These are phyloP conservation scores for Drosophila engyochracea DNA, from an alignment of 2,888 invertebrate genomes.

Conservation along the genomic window DNA sequence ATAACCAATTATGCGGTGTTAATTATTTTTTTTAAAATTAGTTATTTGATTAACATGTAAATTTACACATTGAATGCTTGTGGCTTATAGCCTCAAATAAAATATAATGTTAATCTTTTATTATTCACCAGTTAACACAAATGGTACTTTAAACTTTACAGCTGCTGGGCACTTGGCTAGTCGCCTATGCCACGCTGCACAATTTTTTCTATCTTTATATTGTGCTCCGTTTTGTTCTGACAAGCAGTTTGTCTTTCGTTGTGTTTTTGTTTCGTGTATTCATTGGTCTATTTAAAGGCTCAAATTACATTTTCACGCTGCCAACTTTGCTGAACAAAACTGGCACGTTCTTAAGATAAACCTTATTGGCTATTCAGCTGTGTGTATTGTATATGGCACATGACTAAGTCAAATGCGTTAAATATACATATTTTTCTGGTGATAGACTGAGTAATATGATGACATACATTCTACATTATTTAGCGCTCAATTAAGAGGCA, in stretches of 20 bases:
- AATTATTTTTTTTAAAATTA: neutral
- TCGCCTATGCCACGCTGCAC: neutral
- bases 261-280: slow-evolving; percentile 32
- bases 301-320: slow-evolving; percentile 72
- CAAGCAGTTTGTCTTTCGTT: slow-evolving; percentile 52
- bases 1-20: neutral
- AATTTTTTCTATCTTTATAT: slow-evolving; percentile 5
- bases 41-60: neutral
- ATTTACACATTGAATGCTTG: neutral
- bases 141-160: neutral
- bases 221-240: slow-evolving; percentile 41
- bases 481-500: neutral
- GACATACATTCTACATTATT: neutral
- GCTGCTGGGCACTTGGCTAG: neutral
- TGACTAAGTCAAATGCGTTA: neutral
- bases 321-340: slow-evolving; percentile 48
- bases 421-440: neutral
- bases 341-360: slow-evolving; percentile 18
- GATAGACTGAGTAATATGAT: neutral
- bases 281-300: slow-evolving; percentile 69
- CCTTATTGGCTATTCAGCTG: slow-evolving; percentile 22
- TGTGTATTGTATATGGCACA: slow-evolving; percentile 11
- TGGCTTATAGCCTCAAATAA: neutral
- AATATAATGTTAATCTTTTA: neutral
- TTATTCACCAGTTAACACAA: neutral